Evolutionary conservation across 2,888 invertebrate genomes (phyloP).

Genomic region (Phaedon cochleariae): DNA sequence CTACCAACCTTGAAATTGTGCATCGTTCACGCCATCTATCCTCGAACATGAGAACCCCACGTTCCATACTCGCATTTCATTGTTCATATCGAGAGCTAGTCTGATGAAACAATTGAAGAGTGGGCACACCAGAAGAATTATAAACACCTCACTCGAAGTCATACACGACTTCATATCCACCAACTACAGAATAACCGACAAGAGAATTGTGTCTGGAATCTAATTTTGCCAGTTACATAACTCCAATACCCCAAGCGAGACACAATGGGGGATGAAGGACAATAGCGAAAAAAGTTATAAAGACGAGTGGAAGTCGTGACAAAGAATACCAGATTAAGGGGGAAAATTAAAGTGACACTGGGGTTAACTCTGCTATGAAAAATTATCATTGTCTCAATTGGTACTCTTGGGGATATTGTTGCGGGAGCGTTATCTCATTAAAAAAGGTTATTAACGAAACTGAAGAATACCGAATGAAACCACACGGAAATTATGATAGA

Average conservation of each 20-base stretch:
- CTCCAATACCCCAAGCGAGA: constrained; percentile 28
- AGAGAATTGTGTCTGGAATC: constrained; percentile 29
- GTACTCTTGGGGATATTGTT: not conserved
- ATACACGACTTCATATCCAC: too few species aligned
- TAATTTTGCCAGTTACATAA: constrained; percentile 30
- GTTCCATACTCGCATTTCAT: too few species aligned
- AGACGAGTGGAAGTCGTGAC: constrained; percentile 30
- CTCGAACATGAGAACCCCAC: too few species aligned
- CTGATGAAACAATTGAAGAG: too few species aligned
- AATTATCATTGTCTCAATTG: constrained; percentile 24
- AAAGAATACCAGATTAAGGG: constrained; percentile 32
- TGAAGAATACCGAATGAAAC: not conserved
- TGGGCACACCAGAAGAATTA: too few species aligned
- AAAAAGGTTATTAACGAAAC: not conserved
- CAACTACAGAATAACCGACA: not conserved
- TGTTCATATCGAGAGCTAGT: too few species aligned
- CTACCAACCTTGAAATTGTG: too few species aligned
- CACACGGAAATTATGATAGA: not conserved
- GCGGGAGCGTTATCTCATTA: not conserved
- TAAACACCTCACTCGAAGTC: too few species aligned
- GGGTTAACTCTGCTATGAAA: constrained; percentile 20
- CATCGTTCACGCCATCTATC: too few species aligned
- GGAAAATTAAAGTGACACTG: constrained; percentile 29
- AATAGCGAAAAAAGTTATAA: constrained; percentile 31
- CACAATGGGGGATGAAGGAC: constrained; percentile 31